A percentile compares a stretch with the other conserved stretches of the same genome.
Evolutionary conservation across 2,888 invertebrate species (phyloP).

Genomic region (Habroteleia sp.): DNA sequence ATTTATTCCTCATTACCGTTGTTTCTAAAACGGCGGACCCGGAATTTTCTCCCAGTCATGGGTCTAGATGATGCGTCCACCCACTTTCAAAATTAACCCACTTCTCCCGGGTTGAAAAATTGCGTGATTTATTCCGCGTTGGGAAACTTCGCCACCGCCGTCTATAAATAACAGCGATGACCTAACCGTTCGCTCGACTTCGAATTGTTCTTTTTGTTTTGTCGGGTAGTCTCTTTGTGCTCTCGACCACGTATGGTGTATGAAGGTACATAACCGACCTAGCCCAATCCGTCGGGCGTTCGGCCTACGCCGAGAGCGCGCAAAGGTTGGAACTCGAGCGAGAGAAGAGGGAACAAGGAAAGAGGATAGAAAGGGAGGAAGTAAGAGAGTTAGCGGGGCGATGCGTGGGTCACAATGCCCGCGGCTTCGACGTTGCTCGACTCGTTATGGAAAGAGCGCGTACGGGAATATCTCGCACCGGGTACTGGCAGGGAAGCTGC

Average conservation of each 20-base stretch:
- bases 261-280: conserved; percentile 21
- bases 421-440: conserved; percentile 71
- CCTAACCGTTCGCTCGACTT: conserved; percentile 29
- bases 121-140: conserved; percentile 34
- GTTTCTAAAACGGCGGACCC: background rate
- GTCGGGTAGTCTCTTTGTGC: conserved; percentile 7
- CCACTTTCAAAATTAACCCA: conserved; percentile 35
- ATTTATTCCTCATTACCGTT: conserved; percentile 27
- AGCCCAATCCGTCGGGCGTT: conserved; percentile 70
- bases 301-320: conserved; percentile 18
- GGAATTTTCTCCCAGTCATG: conserved; percentile 34
- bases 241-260: conserved; percentile 10
- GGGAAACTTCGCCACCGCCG: conserved; percentile 18
- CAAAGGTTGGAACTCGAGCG: conserved; percentile 43
- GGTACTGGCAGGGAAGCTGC: conserved; percentile 72
- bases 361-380: conserved; percentile 64
- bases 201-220: conserved; percentile 2
- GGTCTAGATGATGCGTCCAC: conserved; percentile 39
- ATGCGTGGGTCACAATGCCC: conserved; percentile 79
- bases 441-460: conserved; percentile 75
- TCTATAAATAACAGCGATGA: conserved; percentile 37
- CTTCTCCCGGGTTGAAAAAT: conserved; percentile 23
- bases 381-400: conserved; percentile 75
- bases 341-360: conserved; percentile 47
- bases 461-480: conserved; percentile 66